phyloP scores from a whole-genome alignment of 2,888 invertebrate species.

The Drosophila mayaguana region DNA sequence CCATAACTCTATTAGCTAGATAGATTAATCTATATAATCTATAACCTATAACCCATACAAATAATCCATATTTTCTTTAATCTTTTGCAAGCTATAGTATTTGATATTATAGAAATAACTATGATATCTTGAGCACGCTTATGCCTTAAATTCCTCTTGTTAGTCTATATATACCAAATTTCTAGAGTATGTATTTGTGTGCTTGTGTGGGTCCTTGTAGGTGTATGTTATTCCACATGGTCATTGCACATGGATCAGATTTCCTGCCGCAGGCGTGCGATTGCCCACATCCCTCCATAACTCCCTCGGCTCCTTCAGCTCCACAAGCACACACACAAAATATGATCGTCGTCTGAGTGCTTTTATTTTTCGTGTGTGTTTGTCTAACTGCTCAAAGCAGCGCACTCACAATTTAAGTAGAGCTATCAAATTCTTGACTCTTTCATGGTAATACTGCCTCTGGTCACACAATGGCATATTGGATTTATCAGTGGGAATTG shows the following conservation, averaged over 20 bases:
- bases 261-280: constrained; percentile 35
- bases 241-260: constrained; percentile 54
- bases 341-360: constrained; percentile 50
- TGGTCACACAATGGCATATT: constrained; percentile 14
- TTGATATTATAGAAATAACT: background rate
- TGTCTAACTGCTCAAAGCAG: constrained; percentile 18
- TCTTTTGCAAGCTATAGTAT: too few relatives aligned
- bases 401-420: constrained; percentile 4
- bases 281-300: background rate
- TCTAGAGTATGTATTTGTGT: constrained; percentile 14
- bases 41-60: too few relatives aligned
- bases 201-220: constrained; percentile 6
- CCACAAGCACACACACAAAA: background rate
- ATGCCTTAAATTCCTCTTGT: background rate
- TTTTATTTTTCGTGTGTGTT: constrained; percentile 27
- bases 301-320: background rate
- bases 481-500: constrained; percentile 6
- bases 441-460: constrained; percentile 13
- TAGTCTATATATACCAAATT: constrained; percentile 5
- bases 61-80: too few relatives aligned
- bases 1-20: too few relatives aligned
- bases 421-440: constrained; percentile 30
- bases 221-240: constrained; percentile 28
- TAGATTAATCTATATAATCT: too few relatives aligned
- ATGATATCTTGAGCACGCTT: background rate